Evolutionary conservation across 1,140 invertebrate species (phyloP).

Genomic region (Hyles euphorbiae): DNA sequence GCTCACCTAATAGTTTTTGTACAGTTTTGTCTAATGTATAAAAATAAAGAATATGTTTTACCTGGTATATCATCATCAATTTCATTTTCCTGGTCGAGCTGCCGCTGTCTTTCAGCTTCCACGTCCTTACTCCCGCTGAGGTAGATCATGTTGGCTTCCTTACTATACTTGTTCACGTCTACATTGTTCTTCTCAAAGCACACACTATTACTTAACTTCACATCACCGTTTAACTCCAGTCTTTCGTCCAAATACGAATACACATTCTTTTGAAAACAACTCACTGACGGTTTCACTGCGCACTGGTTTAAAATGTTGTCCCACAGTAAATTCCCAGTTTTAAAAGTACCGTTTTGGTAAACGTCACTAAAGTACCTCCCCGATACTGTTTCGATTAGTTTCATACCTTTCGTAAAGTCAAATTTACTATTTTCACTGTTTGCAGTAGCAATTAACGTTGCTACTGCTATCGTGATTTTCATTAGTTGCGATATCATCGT

Average conservation of each 20-base stretch:
- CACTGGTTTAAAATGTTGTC: slow-evolving; percentile 83
- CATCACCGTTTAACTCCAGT: slow-evolving; percentile 79
- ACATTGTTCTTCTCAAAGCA: slow-evolving; percentile 81
- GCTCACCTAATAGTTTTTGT: no score
- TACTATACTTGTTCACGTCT: slow-evolving; percentile 74
- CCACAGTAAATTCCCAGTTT: slow-evolving; percentile 82
- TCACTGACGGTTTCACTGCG: slow-evolving; percentile 78
- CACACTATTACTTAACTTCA: slow-evolving; percentile 82
- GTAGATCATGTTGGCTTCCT: slow-evolving; percentile 62
- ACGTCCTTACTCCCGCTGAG: slow-evolving; percentile 49
- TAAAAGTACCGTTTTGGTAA: slow-evolving; percentile 68
- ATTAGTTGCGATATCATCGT: not conserved
- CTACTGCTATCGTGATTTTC: not conserved
- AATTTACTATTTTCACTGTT: slow-evolving; percentile 33
- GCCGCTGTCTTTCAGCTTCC: slow-evolving; percentile 49
- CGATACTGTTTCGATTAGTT: slow-evolving; percentile 48
- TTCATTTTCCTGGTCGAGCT: slow-evolving; percentile 54
- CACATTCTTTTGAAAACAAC: slow-evolving; percentile 86
- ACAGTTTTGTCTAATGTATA: no score
- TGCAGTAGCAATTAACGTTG: slow-evolving; percentile 14
- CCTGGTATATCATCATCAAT: slow-evolving; percentile 60
- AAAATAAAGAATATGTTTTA: slow-evolving; percentile 23
- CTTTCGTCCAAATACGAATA: slow-evolving; percentile 81
- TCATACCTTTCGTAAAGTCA: slow-evolving; percentile 48
- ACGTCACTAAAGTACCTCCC: slow-evolving; percentile 52